These are phyloP conservation scores for Prunella fulvescens DNA, from an alignment of 2,113 vertebrate species.

Conservation along the genomic window DNA sequence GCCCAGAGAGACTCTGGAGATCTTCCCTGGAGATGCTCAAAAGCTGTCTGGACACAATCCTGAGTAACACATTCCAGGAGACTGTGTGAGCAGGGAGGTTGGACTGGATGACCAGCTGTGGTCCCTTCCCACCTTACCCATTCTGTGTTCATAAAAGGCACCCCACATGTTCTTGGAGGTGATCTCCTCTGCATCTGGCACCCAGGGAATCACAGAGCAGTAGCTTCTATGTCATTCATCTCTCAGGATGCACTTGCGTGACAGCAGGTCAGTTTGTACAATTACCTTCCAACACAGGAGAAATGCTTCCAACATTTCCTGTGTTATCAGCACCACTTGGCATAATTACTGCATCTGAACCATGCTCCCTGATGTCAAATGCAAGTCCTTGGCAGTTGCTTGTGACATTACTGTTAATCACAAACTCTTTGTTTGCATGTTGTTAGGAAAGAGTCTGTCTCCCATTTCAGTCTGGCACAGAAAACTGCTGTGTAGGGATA, in stretches of 20 bases:
- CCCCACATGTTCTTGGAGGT: not conserved
- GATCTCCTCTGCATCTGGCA: not conserved
- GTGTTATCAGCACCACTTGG: rapidly evolving
- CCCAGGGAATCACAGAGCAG: not conserved
- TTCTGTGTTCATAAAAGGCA: not conserved
- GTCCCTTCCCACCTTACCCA: not conserved
- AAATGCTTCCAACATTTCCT: not conserved
- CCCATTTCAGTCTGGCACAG: not conserved
- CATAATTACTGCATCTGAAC: not conserved
- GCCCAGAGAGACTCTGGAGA: not conserved
- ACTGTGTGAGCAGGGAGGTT: not conserved
- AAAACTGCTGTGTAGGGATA: not conserved
- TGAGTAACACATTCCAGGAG: rapidly evolving
- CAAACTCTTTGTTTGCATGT: not conserved
- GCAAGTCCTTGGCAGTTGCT: not conserved
- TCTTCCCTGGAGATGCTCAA: not conserved
- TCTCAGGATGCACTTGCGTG: rapidly evolving
- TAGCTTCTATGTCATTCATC: not conserved
- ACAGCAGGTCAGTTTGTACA: not conserved
- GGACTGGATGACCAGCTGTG: not conserved
- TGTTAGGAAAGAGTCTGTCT: not conserved
- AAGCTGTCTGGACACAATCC: not conserved
- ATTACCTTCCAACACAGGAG: not conserved
- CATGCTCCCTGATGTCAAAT: not conserved
- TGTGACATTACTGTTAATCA: not conserved